phyloP scores from a whole-genome alignment of 2,888 invertebrate genomes.

The Caenorhabditis uteleia region DNA sequence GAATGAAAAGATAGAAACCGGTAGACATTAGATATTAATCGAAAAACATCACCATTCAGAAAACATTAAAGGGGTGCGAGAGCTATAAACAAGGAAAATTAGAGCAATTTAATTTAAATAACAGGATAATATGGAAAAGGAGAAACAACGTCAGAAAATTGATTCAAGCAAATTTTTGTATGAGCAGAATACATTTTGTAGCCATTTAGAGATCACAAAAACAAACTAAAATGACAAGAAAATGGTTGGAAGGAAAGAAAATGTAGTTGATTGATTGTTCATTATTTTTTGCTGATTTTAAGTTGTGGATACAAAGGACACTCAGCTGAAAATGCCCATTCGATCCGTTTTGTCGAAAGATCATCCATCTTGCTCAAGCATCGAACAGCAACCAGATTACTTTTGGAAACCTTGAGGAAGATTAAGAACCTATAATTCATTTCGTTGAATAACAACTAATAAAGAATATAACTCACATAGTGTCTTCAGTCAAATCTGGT shows the following conservation, averaged over 20 bases:
- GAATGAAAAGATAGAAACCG: no score
- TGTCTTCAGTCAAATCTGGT: constrained; percentile 2
- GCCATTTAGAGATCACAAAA: not conserved
- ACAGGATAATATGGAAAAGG: no score
- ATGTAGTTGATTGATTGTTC: no score
- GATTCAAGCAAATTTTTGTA: no score
- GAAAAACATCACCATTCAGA: no score
- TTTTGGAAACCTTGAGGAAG: constrained; percentile 3
- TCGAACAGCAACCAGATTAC: constrained; percentile 11
- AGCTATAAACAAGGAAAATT: no score
- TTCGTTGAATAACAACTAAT: not conserved
- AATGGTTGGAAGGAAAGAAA: not conserved
- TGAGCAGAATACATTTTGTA: no score
- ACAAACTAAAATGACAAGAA: not conserved
- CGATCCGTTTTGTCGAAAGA: not conserved
- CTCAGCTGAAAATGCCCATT: constrained; percentile 10
- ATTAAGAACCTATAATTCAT: constrained; percentile 12
- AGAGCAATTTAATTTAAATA: no score
- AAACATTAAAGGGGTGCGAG: no score
- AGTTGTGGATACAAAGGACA: constrained; percentile 16
- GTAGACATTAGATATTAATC: no score
- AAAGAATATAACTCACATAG: constrained; percentile 3
- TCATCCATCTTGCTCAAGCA: constrained; percentile 6
- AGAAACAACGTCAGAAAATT: no score
- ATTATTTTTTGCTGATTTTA: constrained; percentile 2